A percentile compares a stretch with the other conserved stretches of the same genome.
phyloP scores from a whole-genome alignment of 2,888 invertebrate species.

The Pristionchus fissidentatus region DNA sequence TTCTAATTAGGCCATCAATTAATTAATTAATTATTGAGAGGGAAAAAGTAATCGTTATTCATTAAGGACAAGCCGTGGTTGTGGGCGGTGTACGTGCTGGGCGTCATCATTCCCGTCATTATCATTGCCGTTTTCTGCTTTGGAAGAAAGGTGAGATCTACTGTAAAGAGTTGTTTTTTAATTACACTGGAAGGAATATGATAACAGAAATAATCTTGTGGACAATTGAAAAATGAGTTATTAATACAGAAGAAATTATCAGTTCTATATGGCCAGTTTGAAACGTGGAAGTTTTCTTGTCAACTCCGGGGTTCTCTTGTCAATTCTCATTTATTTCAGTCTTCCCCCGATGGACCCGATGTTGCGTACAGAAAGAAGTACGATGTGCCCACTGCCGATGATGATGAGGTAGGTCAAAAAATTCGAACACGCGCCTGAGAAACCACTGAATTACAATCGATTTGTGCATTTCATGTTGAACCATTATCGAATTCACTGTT shows the following conservation, averaged over 20 bases:
- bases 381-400: slow-evolving; percentile 83
- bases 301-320: neutral
- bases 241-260: too few relatives aligned
- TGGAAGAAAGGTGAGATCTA: slow-evolving; percentile 67
- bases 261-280: too few relatives aligned
- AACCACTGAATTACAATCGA: too few relatives aligned
- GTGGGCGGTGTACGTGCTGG: slow-evolving; percentile 88
- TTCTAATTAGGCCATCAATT: slow-evolving; percentile 84
- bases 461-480: too few relatives aligned
- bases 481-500: too few relatives aligned
- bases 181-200: neutral
- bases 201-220: neutral
- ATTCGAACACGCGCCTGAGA: too few relatives aligned
- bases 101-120: slow-evolving; percentile 86
- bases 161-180: neutral
- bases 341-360: slow-evolving; percentile 68
- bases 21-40: neutral
- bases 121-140: slow-evolving; percentile 88
- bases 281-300: neutral
- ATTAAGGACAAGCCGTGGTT: slow-evolving; percentile 90
- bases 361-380: slow-evolving; percentile 83
- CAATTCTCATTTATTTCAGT: slow-evolving; percentile 40
- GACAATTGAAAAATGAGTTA: neutral
- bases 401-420: slow-evolving; percentile 71
- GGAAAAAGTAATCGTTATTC: too few relatives aligned